Base-by-base conservation (phyloP, 2,888 invertebrate genomes). In the Drosophila limbata region DNA sequence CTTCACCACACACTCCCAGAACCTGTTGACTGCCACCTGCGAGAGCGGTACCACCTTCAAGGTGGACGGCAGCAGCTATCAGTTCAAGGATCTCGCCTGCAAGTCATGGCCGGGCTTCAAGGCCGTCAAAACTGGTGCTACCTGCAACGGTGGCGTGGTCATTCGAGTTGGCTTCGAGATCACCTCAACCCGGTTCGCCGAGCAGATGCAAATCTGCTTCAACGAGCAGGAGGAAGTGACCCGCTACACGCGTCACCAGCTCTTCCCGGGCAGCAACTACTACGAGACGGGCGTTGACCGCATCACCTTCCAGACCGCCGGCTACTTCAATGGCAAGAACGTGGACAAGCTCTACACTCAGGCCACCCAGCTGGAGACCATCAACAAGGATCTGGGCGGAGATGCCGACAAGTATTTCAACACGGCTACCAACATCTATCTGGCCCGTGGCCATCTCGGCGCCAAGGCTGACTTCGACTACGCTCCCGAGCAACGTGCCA, bases 381-480 rank as follows among this genome's bases (percentile, higher is more conserved):
- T 94, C 13, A 87, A 89, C 39, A 69, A 59, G 1, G 90, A 92
- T 6, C 79, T 94, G 28, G 92, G 91, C 4, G 84, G 81, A 15
- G 78, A 80, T 64, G 84, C 87, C 0, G 69, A 51, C 1, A 68
- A 88, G 55, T 92, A 91, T 48, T 91, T 91, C 33, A 69, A 91
- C 8, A 50, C 31, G 4, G 39, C 67, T 4, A 31, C 62, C 4
- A 91, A 81, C 56, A 40, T 90, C 0, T 91, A 33, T n/a, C 76
- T 94, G 47, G 91, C 94, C 0, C 91, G 94, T 1, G 94, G 94
- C n/a, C 94, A 94, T 82, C 81, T 94, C 25, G 92, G 93, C 0
- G 93, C 94, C 4, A 94, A 93, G 78, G 92, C 93, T 0, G 94
- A 94, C 86, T 93, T 93, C 57, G 92, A 94, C 10, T 94, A 93